A percentile compares a stretch with the other conserved stretches of the same genome.
phyloP scores from a whole-genome alignment of 2,797 vertebrate genomes.

The Micromesistius poutassou region DNA sequence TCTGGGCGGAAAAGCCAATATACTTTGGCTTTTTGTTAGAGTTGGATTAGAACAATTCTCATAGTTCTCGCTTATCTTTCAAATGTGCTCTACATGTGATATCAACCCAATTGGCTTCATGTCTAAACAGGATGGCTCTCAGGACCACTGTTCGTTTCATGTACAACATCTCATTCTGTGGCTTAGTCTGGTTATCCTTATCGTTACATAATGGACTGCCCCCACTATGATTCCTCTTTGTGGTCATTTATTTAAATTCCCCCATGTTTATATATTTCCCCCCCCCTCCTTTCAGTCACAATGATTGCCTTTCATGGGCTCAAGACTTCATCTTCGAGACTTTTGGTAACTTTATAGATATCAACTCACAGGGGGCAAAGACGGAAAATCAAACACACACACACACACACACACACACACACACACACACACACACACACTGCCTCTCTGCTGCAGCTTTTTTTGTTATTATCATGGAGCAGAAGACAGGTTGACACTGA shows the following conservation, averaged over 20 bases:
- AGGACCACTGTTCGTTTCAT: constrained; percentile 69
- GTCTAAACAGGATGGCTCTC: constrained; percentile 71
- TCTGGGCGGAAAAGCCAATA: constrained; percentile 69
- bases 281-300: constrained; percentile 68
- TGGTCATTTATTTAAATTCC: constrained; percentile 74
- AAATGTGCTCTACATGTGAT: constrained; percentile 71
- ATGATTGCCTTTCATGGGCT: constrained; percentile 73
- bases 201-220: constrained; percentile 68
- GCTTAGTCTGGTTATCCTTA: constrained; percentile 68
- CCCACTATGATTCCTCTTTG: constrained; percentile 66
- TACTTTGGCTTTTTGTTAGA: constrained; percentile 72
- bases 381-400: not conserved
- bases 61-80: constrained; percentile 74
- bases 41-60: constrained; percentile 75
- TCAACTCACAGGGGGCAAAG: constrained; percentile 40
- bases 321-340: constrained; percentile 70
- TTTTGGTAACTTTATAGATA: constrained; percentile 69
- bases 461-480: constrained; percentile 53
- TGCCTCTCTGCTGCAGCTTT: not conserved
- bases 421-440: not conserved
- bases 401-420: not conserved
- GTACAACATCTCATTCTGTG: constrained; percentile 75
- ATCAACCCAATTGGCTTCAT: constrained; percentile 74
- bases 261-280: constrained; percentile 72
- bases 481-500: constrained; percentile 44